Conservation (phyloP, 2,888 invertebrate species). For the Liposcelis brunnea region DNA sequence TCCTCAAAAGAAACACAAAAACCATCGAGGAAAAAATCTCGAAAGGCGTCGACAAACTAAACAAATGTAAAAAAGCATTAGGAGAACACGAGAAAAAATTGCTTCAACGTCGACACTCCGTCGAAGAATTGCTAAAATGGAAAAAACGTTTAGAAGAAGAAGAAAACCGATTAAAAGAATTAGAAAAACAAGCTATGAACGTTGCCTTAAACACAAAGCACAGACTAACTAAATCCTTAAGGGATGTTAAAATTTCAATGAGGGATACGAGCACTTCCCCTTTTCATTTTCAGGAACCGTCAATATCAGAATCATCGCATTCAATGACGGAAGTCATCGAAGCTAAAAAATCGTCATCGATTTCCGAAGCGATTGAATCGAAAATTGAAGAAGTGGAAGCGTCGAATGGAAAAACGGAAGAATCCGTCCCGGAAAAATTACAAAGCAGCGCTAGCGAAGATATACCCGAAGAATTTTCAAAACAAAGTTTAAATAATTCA, state of each 20-base stretch:
- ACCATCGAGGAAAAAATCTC: slow-evolving; percentile 8
- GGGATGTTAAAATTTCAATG: no score
- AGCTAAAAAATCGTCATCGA: no score
- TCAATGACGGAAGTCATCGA: slow-evolving; percentile 8
- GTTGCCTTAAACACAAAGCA: neutral
- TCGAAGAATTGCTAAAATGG: slow-evolving; percentile 34
- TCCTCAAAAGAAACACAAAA: neutral
- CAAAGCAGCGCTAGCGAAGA: neutral
- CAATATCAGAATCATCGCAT: neutral
- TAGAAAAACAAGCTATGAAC: slow-evolving; percentile 22
- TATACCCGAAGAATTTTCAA: slow-evolving; percentile 4
- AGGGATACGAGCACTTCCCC: slow-evolving; percentile 11
- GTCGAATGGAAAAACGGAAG: neutral
- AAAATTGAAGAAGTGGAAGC: no score
- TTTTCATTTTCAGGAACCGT: neutral
- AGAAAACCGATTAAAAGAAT: slow-evolving; percentile 31
- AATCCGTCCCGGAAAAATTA: slow-evolving; percentile 9
- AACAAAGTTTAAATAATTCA: neutral
- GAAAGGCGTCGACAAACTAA: slow-evolving; percentile 9
- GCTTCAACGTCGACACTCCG: slow-evolving; percentile 29
- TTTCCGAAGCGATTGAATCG: no score
- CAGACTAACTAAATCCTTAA: no score
- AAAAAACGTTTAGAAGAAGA: slow-evolving; percentile 34
- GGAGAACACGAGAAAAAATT: slow-evolving; percentile 32
- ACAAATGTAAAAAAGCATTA: slow-evolving; percentile 17